Base-by-base conservation (phyloP, 2,113 vertebrate genomes). In the Phainopepla nitens region DNA sequence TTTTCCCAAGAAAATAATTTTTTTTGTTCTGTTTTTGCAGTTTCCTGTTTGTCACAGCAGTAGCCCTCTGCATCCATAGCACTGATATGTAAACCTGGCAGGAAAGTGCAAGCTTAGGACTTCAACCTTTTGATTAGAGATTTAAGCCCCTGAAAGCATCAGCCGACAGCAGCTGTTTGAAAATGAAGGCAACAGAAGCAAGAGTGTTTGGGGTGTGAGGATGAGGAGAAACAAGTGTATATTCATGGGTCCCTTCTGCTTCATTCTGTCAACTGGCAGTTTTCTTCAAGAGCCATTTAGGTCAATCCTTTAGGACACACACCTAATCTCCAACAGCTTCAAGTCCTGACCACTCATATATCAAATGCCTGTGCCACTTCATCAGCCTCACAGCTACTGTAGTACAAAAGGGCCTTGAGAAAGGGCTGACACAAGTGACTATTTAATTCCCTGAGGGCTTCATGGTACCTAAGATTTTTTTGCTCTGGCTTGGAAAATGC, bases 201-300 rank as follows among this genome's bases (percentile, higher is more conserved):
- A 91, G 58, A 8, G 42, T 76, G 29, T 69, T 84, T 65, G 49
- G 45, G 24, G 13, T 60, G 17, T 68, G 61, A 39, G 60, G 29
- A 42, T 39, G 41, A 65, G 36, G 45, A 85, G 45, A 80, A 93
- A 87, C 47, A 91, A 93, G 35, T 77, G 35, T 47, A n/a, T 79
- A 77, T 93, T 84, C 78, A 72, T 47, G 15, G 51, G 29, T 76
- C 58, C 70, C 66, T 91, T 73, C 87, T 94, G 89, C 62, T 95
- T 94, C 45, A 2, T 89, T 95, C 68, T 82, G 94, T 93, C 95
- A 95, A 57, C 73, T 85, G 91, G 66, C 87, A 85, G 7, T 49
- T 95, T 93, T 91, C 84, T 87, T 76, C 77, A 82, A 85, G 49
- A 85, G 53, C 70, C 49, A 61, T 78, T 87, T 64, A 65, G 87